Conservation (phyloP, 1,140 invertebrate species). For the Drosophila ercepeae region DNA sequence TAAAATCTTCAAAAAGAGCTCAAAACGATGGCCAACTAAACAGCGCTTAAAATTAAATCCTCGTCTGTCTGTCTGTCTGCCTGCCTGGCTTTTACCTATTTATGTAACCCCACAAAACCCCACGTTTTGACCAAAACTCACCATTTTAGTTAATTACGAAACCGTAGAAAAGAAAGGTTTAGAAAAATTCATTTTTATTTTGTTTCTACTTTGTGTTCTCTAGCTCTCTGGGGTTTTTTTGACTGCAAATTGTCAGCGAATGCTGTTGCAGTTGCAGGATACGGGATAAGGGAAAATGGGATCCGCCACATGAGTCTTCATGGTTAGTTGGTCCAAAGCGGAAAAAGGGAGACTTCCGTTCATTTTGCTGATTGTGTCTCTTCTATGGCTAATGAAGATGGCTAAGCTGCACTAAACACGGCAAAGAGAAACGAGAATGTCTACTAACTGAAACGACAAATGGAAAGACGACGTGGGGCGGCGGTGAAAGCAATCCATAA, state of each 20-base stretch:
- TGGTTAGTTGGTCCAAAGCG: slow-evolving; percentile 31
- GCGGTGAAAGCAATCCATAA: slow-evolving; percentile 12
- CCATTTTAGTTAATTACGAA: slow-evolving; percentile 76
- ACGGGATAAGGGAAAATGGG: slow-evolving; percentile 14
- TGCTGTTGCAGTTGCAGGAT: slow-evolving; percentile 30
- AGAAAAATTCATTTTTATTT: not conserved
- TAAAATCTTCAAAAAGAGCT: slow-evolving; percentile 34
- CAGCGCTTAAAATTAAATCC: slow-evolving; percentile 61
- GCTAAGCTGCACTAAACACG: slow-evolving; percentile 48
- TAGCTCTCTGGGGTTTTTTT: not conserved
- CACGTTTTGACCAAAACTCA: slow-evolving; percentile 46
- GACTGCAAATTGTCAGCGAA: slow-evolving; percentile 28
- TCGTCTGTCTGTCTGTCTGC: slow-evolving; percentile 38
- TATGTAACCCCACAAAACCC: slow-evolving; percentile 28
- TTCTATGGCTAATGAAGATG: slow-evolving; percentile 64
- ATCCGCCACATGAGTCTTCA: slow-evolving; percentile 38
- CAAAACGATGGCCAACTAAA: slow-evolving; percentile 53
- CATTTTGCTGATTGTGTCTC: slow-evolving; percentile 72
- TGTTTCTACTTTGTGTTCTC: slow-evolving; percentile 1
- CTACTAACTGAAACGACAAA: slow-evolving; percentile 40
- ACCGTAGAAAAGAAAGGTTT: slow-evolving; percentile 28
- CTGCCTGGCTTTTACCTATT: slow-evolving; percentile 44
- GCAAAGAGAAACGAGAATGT: slow-evolving; percentile 34
- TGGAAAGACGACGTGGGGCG: not conserved
- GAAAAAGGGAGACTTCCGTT: slow-evolving; percentile 16